Evolutionary conservation across 2,113 vertebrate species (phyloP).

Genomic region (Crotalus horridus): DNA sequence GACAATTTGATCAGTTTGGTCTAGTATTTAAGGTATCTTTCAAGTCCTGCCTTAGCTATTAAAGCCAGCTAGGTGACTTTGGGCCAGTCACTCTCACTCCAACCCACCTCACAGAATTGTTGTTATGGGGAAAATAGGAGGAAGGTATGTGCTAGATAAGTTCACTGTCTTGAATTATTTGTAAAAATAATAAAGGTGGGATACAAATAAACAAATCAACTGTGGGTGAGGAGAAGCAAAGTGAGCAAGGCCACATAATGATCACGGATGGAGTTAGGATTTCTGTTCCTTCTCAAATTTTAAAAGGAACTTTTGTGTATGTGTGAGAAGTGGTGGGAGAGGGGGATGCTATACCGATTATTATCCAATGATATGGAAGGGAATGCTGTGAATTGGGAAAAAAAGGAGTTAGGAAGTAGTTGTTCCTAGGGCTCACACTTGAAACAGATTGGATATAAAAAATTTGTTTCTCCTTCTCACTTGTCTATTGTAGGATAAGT

Average conservation of each 20-base stretch:
- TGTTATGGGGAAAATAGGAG: not conserved
- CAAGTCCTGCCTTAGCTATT: not conserved
- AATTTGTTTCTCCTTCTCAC: not conserved
- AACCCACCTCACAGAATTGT: not conserved
- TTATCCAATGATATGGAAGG: not conserved
- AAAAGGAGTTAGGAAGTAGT: not conserved
- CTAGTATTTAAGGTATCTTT: no score
- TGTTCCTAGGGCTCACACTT: no score
- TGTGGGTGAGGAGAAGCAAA: not conserved
- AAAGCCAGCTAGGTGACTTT: not conserved
- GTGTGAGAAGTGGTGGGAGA: not conserved
- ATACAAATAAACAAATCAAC: not conserved
- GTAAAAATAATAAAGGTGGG: not conserved
- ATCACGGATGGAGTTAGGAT: not conserved
- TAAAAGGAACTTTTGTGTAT: not conserved
- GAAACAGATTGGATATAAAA: not conserved
- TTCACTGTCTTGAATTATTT: not conserved
- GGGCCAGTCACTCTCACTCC: not conserved
- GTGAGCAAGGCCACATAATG: not conserved
- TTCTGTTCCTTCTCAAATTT: not conserved
- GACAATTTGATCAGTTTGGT: not conserved
- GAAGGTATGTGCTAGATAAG: not conserved
- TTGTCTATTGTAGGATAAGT: not conserved
- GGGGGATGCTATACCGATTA: not conserved
- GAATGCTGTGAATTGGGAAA: not conserved